phyloP scores from a whole-genome alignment of 64 coral and sea anemone species.

The Stylophora pistillata region DNA sequence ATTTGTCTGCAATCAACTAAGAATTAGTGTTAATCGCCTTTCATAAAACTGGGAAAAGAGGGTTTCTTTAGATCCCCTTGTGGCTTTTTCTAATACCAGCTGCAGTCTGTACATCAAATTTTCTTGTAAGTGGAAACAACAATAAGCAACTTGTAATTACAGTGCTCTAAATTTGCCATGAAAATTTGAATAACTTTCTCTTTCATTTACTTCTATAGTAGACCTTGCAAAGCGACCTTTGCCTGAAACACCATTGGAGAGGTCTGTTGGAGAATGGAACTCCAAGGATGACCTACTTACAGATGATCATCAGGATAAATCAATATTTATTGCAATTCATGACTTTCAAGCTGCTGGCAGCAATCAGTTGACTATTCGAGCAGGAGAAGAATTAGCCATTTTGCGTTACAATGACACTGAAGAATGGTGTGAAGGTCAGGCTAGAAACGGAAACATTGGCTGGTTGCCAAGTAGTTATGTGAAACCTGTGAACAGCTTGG shows the following conservation, averaged over 20 bases:
- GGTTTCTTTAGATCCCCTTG: no score
- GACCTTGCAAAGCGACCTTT: slow-evolving; percentile 46
- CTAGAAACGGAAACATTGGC: slow-evolving; percentile 76
- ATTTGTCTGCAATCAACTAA: no score
- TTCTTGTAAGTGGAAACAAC: no score
- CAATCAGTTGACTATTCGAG: slow-evolving; percentile 83
- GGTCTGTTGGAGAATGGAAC: slow-evolving; percentile 45
- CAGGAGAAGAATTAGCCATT: slow-evolving; percentile 79
- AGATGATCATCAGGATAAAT: slow-evolving; percentile 61
- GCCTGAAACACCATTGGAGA: slow-evolving; percentile 51
- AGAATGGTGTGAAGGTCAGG: slow-evolving; percentile 93
- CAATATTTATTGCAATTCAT: slow-evolving; percentile 88
- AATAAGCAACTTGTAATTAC: no score
- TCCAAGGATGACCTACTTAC: slow-evolving; percentile 58
- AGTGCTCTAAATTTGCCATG: no score
- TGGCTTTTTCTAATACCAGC: no score
- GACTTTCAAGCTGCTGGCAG: slow-evolving; percentile 86
- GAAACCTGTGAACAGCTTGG: slow-evolving; percentile 94
- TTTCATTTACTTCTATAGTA: neutral
- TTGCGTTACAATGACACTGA: slow-evolving; percentile 70
- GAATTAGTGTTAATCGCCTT: no score
- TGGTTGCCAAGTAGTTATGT: slow-evolving; percentile 95
- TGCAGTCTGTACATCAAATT: no score
- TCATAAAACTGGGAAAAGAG: no score
- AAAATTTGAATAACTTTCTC: neutral